These are phyloP conservation scores for Nebria brevicollis DNA, from an alignment of 2,888 invertebrate species.

Conservation along the genomic window DNA sequence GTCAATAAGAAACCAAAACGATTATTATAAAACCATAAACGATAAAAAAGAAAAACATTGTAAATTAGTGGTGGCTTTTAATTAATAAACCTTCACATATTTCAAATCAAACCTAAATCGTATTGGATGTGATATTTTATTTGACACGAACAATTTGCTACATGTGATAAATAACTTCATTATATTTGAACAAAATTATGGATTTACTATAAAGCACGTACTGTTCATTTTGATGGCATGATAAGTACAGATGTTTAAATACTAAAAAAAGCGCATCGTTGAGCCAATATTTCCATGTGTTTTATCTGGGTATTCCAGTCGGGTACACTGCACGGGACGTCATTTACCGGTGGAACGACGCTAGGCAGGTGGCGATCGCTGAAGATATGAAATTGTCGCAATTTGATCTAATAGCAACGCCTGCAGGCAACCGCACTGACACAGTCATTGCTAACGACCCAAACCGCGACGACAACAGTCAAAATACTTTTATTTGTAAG, in stretches of 20 bases:
- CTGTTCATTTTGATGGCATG: neutral
- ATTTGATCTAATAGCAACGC: constrained; percentile 82
- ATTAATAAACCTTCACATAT: too few species aligned
- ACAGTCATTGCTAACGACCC: constrained; percentile 59
- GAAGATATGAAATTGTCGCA: constrained; percentile 86
- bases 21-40: too few species aligned
- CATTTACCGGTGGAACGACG: constrained; percentile 78
- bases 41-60: too few species aligned
- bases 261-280: neutral
- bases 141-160: too few species aligned
- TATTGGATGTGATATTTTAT: too few species aligned
- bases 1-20: too few species aligned
- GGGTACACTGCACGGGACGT: constrained; percentile 80
- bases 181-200: neutral
- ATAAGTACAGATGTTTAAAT: neutral
- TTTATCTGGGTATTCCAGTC: constrained; percentile 63
- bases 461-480: constrained; percentile 17
- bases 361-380: constrained; percentile 78
- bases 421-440: constrained; percentile 75
- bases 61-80: too few species aligned
- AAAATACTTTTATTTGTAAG: constrained; percentile 26
- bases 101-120: too few species aligned
- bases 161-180: too few species aligned
- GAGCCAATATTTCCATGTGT: neutral
- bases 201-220: neutral